A percentile compares a stretch with the other conserved stretches of the same genome.
Evolutionary conservation across 1,140 invertebrate species (phyloP).

Genomic region (Leguminivora glycinivorella): DNA sequence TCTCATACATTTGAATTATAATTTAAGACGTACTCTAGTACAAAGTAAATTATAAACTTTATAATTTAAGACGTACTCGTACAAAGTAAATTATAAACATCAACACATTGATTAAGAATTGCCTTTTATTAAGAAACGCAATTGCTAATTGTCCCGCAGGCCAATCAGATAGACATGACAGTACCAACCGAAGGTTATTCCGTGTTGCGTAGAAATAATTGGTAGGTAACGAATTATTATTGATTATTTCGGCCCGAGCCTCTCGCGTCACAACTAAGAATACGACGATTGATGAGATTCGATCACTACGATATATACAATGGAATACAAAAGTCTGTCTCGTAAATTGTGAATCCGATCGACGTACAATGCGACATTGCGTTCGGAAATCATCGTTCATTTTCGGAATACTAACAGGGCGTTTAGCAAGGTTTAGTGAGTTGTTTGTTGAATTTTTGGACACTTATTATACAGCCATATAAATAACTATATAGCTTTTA

Average conservation of each 20-base stretch:
- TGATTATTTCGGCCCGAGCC: neutral
- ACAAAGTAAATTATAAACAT: no score
- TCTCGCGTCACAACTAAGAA: neutral
- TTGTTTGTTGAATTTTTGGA: neutral
- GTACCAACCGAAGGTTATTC: neutral
- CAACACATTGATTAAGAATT: neutral
- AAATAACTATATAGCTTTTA: neutral
- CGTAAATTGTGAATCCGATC: constrained; percentile 11
- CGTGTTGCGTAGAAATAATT: constrained; percentile 5
- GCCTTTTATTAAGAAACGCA: neutral
- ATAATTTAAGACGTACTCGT: no score
- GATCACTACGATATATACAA: neutral
- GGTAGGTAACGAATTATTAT: constrained; percentile 4
- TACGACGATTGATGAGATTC: constrained; percentile 14
- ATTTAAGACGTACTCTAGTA: no score
- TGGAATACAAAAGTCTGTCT: neutral
- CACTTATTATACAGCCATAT: neutral
- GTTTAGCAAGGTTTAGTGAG: neutral
- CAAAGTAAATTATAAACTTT: no score
- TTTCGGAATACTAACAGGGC: neutral
- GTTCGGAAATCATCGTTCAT: constrained; percentile 1
- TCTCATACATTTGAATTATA: no score
- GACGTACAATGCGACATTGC: neutral
- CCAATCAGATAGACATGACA: neutral
- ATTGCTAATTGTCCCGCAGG: neutral